These are phyloP conservation scores for Elaeidobius kamerunicus DNA, from an alignment of 2,888 invertebrate species.

Conservation along the genomic window DNA sequence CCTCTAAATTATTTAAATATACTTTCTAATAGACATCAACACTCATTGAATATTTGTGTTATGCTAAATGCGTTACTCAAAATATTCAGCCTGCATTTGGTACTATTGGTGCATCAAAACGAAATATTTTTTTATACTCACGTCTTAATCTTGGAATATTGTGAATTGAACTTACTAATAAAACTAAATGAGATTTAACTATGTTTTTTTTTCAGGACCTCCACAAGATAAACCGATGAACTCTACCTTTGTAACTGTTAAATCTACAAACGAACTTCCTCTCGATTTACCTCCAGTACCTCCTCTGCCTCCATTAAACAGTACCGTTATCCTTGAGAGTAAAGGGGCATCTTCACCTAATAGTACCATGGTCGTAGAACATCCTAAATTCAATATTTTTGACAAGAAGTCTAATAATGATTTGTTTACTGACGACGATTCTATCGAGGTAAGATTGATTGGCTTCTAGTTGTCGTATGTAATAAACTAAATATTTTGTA, in stretches of 20 bases:
- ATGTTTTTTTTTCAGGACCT: conserved; percentile 2
- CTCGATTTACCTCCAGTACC: no score
- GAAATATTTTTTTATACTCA: no score
- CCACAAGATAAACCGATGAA: background rate
- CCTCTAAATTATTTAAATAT: no score
- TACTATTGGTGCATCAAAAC: no score
- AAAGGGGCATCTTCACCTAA: background rate
- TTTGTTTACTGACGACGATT: conserved; percentile 40
- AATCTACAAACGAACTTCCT: background rate
- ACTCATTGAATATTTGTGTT: no score
- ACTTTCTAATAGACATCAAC: no score
- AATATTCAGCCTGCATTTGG: no score
- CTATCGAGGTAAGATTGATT: conserved; percentile 25
- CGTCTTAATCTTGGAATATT: no score
- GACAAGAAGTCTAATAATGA: conserved; percentile 23
- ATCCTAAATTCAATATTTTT: conserved; percentile 18
- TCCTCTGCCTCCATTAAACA: background rate
- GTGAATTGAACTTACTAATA: no score
- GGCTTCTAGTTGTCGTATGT: background rate
- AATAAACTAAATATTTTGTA: background rate
- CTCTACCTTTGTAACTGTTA: conserved; percentile 6
- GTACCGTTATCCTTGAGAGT: background rate
- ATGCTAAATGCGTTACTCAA: no score
- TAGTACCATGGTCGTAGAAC: conserved; percentile 9
- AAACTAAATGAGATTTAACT: no score